Conservation (phyloP, 2,113 vertebrate species). For the Gymnobelideus leadbeateri region DNA sequence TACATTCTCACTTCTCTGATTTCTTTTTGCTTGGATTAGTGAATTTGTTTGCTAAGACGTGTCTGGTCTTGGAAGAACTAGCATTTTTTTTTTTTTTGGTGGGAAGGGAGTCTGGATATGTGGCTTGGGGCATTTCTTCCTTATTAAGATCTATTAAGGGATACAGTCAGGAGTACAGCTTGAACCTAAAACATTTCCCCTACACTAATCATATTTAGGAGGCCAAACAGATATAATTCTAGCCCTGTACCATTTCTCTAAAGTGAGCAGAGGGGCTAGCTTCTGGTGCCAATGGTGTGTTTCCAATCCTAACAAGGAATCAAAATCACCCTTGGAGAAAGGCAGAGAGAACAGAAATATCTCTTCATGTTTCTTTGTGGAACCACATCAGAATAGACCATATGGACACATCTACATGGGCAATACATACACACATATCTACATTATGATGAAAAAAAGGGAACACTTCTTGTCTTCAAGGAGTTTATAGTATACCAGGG, state of each 20-base stretch:
- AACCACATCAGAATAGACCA: neutral
- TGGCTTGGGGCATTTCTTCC: neutral
- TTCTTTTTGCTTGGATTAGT: no score
- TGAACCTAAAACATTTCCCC: neutral
- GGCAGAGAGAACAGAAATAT: neutral
- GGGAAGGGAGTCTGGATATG: neutral
- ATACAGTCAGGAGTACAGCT: neutral
- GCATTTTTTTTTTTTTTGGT: neutral
- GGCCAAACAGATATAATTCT: neutral
- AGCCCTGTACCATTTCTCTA: neutral
- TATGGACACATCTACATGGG: neutral
- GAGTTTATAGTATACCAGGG: neutral
- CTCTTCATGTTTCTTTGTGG: no score
- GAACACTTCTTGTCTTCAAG: neutral
- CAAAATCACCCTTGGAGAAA: neutral
- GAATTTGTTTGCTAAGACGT: no score
- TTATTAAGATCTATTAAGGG: neutral
- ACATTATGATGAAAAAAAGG: neutral
- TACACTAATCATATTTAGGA: neutral
- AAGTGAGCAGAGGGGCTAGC: neutral
- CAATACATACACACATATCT: neutral
- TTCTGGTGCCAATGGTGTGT: neutral
- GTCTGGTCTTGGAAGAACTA: neutral
- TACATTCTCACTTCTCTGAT: no score
- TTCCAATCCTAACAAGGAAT: neutral